Percentiles rank a stretch among this genome's conserved stretches.
phyloP scores from a whole-genome alignment of 2,888 invertebrate species.

The Drosophila picticornis region DNA sequence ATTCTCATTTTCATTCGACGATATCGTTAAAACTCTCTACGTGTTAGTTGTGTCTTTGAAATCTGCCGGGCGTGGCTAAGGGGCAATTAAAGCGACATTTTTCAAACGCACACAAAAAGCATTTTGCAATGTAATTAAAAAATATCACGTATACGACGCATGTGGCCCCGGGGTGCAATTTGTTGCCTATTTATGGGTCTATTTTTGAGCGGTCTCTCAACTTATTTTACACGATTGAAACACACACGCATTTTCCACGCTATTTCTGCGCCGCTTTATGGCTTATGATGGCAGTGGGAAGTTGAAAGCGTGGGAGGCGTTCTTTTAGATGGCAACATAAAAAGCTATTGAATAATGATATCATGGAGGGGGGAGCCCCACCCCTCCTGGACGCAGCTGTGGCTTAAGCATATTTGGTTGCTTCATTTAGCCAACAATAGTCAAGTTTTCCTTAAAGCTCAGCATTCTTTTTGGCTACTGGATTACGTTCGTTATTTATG shows the following conservation, averaged over 20 bases:
- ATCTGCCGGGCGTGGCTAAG: conserved; percentile 15
- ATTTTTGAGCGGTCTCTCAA: conserved; percentile 41
- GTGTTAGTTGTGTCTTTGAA: conserved; percentile 32
- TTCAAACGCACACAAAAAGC: conserved; percentile 47
- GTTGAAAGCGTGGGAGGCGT: not conserved
- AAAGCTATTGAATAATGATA: conserved; percentile 42
- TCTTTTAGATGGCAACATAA: conserved; percentile 6
- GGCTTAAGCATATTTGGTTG: conserved; percentile 25
- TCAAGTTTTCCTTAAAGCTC: conserved; percentile 7
- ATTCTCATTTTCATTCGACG: conserved; percentile 52
- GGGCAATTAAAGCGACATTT: conserved; percentile 69
- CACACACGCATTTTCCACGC: conserved; percentile 42
- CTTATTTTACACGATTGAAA: conserved; percentile 54
- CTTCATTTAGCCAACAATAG: conserved; percentile 32
- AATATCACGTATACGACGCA: conserved; percentile 76
- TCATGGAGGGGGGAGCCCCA: not conserved
- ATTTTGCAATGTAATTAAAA: conserved; percentile 72
- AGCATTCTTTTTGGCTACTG: not conserved
- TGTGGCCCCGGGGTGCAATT: conserved; percentile 71
- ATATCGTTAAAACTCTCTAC: conserved; percentile 27
- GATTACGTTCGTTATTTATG: not conserved
- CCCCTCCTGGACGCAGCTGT: conserved; percentile 41
- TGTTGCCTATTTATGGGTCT: conserved; percentile 67
- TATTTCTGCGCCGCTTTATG: conserved; percentile 46
- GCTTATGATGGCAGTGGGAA: conserved; percentile 27